Evolutionary conservation across 1,140 invertebrate species (phyloP).

Genomic region (Drosophila ogumai): DNA sequence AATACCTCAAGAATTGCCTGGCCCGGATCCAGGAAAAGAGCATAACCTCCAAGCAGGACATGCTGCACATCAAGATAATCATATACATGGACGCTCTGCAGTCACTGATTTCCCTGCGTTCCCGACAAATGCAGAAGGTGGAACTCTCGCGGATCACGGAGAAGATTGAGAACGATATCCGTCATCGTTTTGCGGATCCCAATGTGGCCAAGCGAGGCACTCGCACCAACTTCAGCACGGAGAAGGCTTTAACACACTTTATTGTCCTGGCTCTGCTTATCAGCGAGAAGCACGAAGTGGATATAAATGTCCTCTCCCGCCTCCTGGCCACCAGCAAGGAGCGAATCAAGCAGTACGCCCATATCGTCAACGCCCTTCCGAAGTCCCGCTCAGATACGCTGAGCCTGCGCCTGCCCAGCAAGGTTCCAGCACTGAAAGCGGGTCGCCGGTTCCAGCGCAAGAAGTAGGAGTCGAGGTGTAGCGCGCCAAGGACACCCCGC

Average conservation of each 20-base stretch:
- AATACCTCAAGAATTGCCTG: conserved; percentile 61
- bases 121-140: conserved; percentile 57
- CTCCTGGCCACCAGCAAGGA: conserved; percentile 66
- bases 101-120: conserved; percentile 64
- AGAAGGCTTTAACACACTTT: conserved; percentile 80
- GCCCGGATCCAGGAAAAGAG: conserved; percentile 54
- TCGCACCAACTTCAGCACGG: conserved; percentile 64
- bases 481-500: conserved; percentile 35
- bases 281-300: conserved; percentile 66
- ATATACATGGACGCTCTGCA: conserved; percentile 79
- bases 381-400: conserved; percentile 64
- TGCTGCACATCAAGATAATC: conserved; percentile 72
- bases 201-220: conserved; percentile 57
- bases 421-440: conserved; percentile 49
- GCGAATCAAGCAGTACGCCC: conserved; percentile 71
- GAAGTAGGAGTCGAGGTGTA: conserved; percentile 38
- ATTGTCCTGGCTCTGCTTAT: conserved; percentile 75
- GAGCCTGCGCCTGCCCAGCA: conserved; percentile 66
- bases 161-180: conserved; percentile 81
- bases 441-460: conserved; percentile 59
- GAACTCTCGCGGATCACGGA: conserved; percentile 76
- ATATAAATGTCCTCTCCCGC: conserved; percentile 56
- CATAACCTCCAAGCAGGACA: conserved; percentile 41
- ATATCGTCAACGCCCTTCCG: conserved; percentile 70
- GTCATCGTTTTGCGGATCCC: conserved; percentile 69